Base-by-base conservation (phyloP, 2,113 vertebrate genomes). In the Cinclus mexicanus region DNA sequence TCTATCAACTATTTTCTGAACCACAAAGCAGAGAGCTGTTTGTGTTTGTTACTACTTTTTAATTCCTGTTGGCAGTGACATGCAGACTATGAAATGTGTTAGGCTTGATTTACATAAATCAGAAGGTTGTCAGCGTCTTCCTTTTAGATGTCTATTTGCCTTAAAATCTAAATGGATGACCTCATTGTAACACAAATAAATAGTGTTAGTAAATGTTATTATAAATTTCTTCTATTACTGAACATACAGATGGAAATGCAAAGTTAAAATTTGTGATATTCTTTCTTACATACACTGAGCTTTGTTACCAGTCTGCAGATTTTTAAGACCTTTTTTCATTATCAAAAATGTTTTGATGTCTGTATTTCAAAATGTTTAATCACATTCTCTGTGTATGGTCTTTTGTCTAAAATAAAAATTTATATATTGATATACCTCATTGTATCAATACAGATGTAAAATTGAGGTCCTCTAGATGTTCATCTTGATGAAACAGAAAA, bases 51-150 rank as follows among this genome's bases (percentile, higher is more conserved):
- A 95, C 60, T 95, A 92, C 76, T 97, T 93, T 94, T 88, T 92
- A 96, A 94, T 96, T 94, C 68, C 80, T 92, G 91, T 94, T 96
- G 92, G 93, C 94, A 88, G 90, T 95, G 94, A 88, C 88, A 89
- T 86, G 87, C 93, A 95, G 92, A 86, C 75, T 96, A 94, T 88
- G 92, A 95, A 96, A 96, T 80, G 92, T 95, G 92, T 95, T 96
- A 94, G 92, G 85, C 90, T 93, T 86, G 83, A 96, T 96, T 97
- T 97, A 91, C 90, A 95, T 97, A 97, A 96, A 95, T 97, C 93
- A 96, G 93, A 96, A 97, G 64, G 85, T 95, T 97, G 90, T 95
- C 94, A 94, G 86, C 85, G 12, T 95, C 88, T 93, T 95, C 63
- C 55, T 92, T 94, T 95, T 90, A 81, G 56, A 93, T 89, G 64